Conservation (phyloP, 2,797 vertebrate species). For the Anisognathus igniventris region DNA sequence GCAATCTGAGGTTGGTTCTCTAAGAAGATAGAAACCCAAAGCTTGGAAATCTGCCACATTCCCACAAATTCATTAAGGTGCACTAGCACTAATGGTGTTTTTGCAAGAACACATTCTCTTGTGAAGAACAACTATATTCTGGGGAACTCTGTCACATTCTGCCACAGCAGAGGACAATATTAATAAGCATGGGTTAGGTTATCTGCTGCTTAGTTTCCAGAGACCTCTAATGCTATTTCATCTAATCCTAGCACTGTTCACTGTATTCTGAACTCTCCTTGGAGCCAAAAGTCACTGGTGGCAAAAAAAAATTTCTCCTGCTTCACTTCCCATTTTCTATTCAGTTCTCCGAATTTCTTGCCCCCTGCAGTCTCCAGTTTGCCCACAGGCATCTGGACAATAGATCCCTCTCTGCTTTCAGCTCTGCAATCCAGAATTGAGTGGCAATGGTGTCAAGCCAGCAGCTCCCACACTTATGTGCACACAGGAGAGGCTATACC, state of each 20-base stretch:
- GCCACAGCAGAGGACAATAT: neutral
- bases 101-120: neutral
- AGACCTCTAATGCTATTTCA: neutral
- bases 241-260: neutral
- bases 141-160: neutral
- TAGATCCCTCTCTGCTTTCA: neutral
- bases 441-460: neutral
- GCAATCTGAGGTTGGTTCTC: neutral
- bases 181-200: neutral
- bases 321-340: neutral
- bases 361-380: neutral
- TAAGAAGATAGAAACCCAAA: neutral
- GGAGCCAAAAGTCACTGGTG: neutral
- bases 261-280: neutral
- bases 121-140: fast-evolving
- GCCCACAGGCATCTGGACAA: neutral
- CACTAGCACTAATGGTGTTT: neutral
- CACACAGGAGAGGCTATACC: neutral
- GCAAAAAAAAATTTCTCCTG: neutral
- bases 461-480: neutral
- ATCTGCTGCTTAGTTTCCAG: neutral
- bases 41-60: fast-evolving
- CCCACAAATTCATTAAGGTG: neutral
- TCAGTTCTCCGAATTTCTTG: neutral
- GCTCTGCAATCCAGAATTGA: neutral